Evolutionary conservation across 1,140 invertebrate species (phyloP).

Genomic region (Drosophila asahinai): DNA sequence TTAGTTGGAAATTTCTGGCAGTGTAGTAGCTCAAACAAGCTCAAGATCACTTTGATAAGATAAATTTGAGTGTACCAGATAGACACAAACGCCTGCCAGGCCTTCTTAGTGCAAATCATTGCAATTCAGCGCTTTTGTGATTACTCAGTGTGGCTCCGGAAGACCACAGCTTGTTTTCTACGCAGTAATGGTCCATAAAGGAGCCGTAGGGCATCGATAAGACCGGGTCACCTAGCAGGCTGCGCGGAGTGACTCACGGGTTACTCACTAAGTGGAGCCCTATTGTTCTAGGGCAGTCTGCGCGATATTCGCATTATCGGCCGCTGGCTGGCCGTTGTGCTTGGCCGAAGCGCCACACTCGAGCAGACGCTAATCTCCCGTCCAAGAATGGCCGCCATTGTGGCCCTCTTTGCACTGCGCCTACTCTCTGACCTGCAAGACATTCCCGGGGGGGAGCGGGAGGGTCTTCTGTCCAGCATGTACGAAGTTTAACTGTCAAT

Average conservation of each 20-base stretch:
- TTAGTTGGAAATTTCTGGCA: constrained; percentile 27
- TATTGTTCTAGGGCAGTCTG: constrained; percentile 57
- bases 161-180: background rate
- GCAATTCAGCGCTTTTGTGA: constrained; percentile 60
- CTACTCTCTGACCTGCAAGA: constrained; percentile 22
- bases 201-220: constrained; percentile 22
- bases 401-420: constrained; percentile 3
- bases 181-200: background rate
- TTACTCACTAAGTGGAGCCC: constrained; percentile 36
- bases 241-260: constrained; percentile 26
- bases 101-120: constrained; percentile 65
- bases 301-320: constrained; percentile 67
- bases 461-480: constrained; percentile 34
- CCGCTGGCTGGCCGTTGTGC: constrained; percentile 13
- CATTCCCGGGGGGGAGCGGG: constrained; percentile 2
- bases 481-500: constrained; percentile 72
- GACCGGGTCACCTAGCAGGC: constrained; percentile 49
- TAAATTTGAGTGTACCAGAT: constrained; percentile 59
- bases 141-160: constrained; percentile 1
- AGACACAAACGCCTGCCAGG: constrained; percentile 12
- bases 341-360: constrained; percentile 26
- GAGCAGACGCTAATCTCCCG: constrained; percentile 43
- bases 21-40: constrained; percentile 43
- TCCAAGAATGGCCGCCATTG: constrained; percentile 73
- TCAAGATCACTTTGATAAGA: constrained; percentile 81